phyloP scores from a whole-genome alignment of 2,113 vertebrate genomes.

The Symphodus melops region DNA sequence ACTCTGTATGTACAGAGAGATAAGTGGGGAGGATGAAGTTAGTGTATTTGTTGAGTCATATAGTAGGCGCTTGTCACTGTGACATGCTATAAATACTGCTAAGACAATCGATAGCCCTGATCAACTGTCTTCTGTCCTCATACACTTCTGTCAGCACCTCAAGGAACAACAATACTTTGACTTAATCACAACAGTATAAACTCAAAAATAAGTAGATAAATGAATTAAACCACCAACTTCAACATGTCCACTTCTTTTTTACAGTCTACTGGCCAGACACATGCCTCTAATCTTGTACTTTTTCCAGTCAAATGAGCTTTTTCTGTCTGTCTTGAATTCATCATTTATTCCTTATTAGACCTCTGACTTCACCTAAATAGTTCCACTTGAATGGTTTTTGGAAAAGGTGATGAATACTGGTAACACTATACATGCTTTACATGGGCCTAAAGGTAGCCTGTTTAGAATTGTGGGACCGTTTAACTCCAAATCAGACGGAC shows the following conservation, averaged over 20 bases:
- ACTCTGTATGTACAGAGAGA: neutral
- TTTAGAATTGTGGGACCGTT: neutral
- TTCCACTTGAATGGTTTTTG: neutral
- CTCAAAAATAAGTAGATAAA: neutral
- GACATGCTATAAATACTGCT: neutral
- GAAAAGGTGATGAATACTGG: neutral
- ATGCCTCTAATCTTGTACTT: no score
- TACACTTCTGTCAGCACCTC: neutral
- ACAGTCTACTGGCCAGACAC: no score
- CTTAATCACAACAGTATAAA: neutral
- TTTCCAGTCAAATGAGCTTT: no score
- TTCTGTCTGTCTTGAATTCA: neutral
- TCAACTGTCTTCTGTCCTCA: neutral
- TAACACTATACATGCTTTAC: neutral
- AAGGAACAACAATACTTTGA: neutral
- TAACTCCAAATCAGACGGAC: neutral
- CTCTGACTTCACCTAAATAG: no score
- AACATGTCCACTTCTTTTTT: no score
- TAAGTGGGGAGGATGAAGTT: neutral
- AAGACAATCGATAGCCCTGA: constrained; percentile 1
- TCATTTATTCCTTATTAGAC: neutral
- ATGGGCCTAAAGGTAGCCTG: neutral
- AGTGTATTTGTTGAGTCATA: constrained; percentile 10
- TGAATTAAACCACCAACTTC: no score
- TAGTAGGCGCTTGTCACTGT: neutral